Percentiles rank a stretch among this genome's conserved stretches.
These are phyloP conservation scores for Athene cunicularia DNA, from an alignment of 2,113 vertebrate genomes.

Conservation along the genomic window DNA sequence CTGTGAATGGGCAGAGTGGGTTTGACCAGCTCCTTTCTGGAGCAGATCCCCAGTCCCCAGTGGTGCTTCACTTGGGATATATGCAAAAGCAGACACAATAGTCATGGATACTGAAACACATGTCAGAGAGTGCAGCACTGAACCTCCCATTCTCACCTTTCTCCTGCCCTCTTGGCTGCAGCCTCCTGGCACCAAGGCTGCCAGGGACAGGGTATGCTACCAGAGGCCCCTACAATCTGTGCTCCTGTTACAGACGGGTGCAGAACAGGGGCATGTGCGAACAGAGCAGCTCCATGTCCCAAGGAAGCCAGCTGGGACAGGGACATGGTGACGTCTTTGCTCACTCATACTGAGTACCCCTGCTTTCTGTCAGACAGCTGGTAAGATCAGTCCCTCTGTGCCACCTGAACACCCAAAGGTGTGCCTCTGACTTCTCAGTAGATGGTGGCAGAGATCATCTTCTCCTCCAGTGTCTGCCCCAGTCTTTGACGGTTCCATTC, in stretches of 20 bases:
- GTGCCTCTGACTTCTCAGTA: background rate
- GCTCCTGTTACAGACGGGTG: fast-evolving
- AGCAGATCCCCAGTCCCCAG: background rate
- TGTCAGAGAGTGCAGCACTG: background rate
- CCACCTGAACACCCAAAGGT: background rate
- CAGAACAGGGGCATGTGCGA: background rate
- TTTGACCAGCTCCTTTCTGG: background rate
- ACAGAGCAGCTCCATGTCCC: background rate
- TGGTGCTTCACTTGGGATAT: background rate
- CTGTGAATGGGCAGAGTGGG: background rate
- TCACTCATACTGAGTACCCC: background rate
- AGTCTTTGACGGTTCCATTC: background rate
- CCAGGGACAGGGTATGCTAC: background rate
- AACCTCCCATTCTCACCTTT: background rate
- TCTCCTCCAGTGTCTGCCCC: background rate
- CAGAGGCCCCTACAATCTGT: background rate
- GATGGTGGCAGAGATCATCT: background rate
- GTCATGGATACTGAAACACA: background rate
- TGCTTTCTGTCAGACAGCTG: background rate
- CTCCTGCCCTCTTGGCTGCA: background rate
- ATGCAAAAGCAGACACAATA: too few species aligned
- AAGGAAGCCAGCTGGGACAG: background rate
- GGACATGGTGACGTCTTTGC: background rate
- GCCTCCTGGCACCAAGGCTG: background rate
- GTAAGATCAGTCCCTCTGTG: background rate